These are phyloP conservation scores for Musca domestica DNA, from an alignment of 1,140 invertebrate genomes.

Conservation along the genomic window DNA sequence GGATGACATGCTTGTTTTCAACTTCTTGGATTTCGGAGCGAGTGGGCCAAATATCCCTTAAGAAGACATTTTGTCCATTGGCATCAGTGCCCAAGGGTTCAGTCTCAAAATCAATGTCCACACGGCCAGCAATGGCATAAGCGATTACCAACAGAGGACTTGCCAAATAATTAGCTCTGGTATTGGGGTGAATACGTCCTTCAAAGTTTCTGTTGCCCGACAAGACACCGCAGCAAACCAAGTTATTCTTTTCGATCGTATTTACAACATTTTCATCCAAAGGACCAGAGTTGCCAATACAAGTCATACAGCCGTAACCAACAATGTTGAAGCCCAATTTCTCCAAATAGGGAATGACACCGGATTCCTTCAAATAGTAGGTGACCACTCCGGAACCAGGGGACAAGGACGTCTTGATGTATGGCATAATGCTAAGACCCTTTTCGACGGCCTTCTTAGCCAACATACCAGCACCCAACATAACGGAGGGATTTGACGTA, in stretches of 20 bases:
- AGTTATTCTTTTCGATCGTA: slow-evolving; percentile 92
- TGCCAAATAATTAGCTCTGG: slow-evolving; percentile 93
- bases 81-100: slow-evolving; percentile 72
- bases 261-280: slow-evolving; percentile 86
- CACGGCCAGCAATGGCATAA: slow-evolving; percentile 91
- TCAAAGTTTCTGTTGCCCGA: slow-evolving; percentile 98
- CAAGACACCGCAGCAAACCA: slow-evolving; percentile 91
- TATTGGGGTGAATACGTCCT: slow-evolving; percentile 94
- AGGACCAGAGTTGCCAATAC: slow-evolving; percentile 96
- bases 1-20: slow-evolving; percentile 87
- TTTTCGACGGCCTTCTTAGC: slow-evolving; percentile 93
- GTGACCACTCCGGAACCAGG: slow-evolving; percentile 97
- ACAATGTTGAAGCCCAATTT: slow-evolving; percentile 90
- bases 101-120: slow-evolving; percentile 92
- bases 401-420: slow-evolving; percentile 94
- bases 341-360: slow-evolving; percentile 82
- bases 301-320: slow-evolving; percentile 99
- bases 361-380: slow-evolving; percentile 84
- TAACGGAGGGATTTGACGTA: slow-evolving; percentile 96
- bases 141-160: slow-evolving; percentile 94
- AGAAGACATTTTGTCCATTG: slow-evolving; percentile 75
- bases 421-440: slow-evolving; percentile 84
- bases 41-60: slow-evolving; percentile 94
- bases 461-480: slow-evolving; percentile 90
- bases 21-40: slow-evolving; percentile 86